A percentile compares a stretch with the other conserved stretches of the same genome.
Evolutionary conservation across 2,113 vertebrate species (phyloP).

Genomic region (Otis tarda): DNA sequence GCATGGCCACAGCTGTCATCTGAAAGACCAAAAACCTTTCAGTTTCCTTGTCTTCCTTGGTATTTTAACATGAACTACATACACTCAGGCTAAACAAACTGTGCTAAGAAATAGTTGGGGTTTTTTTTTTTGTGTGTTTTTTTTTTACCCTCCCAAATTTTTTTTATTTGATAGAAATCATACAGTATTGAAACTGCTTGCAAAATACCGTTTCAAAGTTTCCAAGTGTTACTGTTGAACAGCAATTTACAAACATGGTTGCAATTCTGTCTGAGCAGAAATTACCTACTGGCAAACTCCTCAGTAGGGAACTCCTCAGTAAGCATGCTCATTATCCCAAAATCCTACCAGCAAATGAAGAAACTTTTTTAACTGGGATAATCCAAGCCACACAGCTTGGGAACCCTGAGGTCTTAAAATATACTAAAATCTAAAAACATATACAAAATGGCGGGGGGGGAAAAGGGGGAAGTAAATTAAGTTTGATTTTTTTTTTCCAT

Average conservation of each 20-base stretch:
- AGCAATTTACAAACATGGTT: not conserved
- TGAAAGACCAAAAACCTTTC: fast-evolving
- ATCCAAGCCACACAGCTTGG: not conserved
- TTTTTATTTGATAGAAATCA: not conserved
- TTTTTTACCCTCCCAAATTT: too few species aligned
- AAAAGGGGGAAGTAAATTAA: not conserved
- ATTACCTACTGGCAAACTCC: not conserved
- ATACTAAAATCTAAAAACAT: not conserved
- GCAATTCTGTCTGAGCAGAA: not conserved
- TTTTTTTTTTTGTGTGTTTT: too few species aligned
- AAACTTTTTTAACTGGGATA: not conserved
- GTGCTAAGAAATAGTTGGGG: not conserved
- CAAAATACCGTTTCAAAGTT: not conserved
- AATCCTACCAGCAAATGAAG: not conserved
- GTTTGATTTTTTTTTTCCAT: not conserved
- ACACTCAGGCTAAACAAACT: not conserved
- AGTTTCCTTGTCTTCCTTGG: not conserved
- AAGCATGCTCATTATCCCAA: not conserved
- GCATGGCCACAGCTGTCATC: not conserved
- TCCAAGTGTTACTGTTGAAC: not conserved
- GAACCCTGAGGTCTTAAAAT: not conserved
- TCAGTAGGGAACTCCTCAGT: not conserved
- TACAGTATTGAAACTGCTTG: not conserved
- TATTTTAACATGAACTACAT: not conserved
- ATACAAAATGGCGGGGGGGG: not conserved